Conservation (phyloP, 2,888 invertebrate species). For the Brachypalpus laphriformis region DNA sequence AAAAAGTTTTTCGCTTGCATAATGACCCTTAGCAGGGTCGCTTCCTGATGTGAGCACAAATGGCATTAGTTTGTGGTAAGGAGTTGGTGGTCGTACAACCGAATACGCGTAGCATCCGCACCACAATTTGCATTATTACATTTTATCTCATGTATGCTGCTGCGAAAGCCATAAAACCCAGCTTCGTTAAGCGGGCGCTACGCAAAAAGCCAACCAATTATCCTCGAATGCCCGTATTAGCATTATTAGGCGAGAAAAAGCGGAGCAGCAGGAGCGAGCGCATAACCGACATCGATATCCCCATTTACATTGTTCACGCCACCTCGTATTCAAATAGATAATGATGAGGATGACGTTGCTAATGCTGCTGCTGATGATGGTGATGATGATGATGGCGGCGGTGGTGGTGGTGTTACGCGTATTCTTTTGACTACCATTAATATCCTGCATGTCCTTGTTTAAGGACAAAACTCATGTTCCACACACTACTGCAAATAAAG, state of each 20-base stretch:
- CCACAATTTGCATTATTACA: constrained; percentile 67
- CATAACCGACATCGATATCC: constrained; percentile 30
- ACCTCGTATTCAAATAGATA: constrained; percentile 46
- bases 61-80: too few relatives aligned
- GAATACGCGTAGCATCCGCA: background rate
- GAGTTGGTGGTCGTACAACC: background rate
- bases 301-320: constrained; percentile 10
- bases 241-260: constrained; percentile 58
- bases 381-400: too few relatives aligned
- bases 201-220: constrained; percentile 67
- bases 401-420: constrained; percentile 11
- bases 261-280: background rate
- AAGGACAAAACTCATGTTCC: constrained; percentile 18
- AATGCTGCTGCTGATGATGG: too few relatives aligned
- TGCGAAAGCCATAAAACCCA: constrained; percentile 2
- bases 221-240: constrained; percentile 52
- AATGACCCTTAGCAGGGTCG: constrained; percentile 32
- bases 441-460: constrained; percentile 14
- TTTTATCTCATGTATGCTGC: constrained; percentile 55
- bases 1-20: constrained; percentile 20
- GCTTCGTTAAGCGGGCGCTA: background rate
- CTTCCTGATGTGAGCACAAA: too few relatives aligned
- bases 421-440: constrained; percentile 39
- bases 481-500: constrained; percentile 60
- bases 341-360: constrained; percentile 24